Evolutionary conservation across 2,113 vertebrate genomes (phyloP), one percentile per base, ranked within the genome.

Genomic region (Poecilia latipinna): DNA sequence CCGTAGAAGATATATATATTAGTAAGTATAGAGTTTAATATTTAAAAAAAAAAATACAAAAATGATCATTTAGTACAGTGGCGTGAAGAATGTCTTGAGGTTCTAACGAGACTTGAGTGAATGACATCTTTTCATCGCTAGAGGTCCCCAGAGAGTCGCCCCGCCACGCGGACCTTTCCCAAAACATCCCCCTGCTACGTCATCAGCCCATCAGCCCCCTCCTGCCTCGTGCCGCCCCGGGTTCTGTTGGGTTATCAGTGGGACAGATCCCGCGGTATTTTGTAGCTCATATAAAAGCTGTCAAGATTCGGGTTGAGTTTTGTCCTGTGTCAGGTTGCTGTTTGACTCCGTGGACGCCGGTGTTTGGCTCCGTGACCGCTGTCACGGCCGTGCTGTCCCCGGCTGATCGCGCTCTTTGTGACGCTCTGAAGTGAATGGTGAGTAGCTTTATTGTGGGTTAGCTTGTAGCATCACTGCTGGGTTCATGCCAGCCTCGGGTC

Each of bases 221-320:
- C 86, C 77, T 88, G 72, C 86, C 91, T 92, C 89, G 84, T 88
- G 91, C 85, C 79, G 82, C 83, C 77, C 19, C 19, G 39, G 62
- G 39, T 76, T 68, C 44, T 61, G 63, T 69, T 71, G 76, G 74
- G 60, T 77, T 84, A 88, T 83, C 84, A 83, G 79, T 75, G 31
- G 74, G 85, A 66, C 68, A 70, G 87, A 90, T 68, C 67, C 35
- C 73, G 67, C 65, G 76, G 67, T n/a, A 39, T 22, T 37, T 72
- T 32, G 57, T 75, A 61, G 66, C 31, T 26, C 19, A 31, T 32
- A 28, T 54, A 65, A 60, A 65, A 44, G 5, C 37, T 60, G 69
- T 57, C 31, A 44, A 3, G 8, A 48, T 44, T 60, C 4, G 24
- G 10, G 1, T 35, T 4, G 22, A 2, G 11, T 4, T 35, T 19